Conservation (phyloP, 2,888 invertebrate genomes). For the Tetranychus piercei region DNA sequence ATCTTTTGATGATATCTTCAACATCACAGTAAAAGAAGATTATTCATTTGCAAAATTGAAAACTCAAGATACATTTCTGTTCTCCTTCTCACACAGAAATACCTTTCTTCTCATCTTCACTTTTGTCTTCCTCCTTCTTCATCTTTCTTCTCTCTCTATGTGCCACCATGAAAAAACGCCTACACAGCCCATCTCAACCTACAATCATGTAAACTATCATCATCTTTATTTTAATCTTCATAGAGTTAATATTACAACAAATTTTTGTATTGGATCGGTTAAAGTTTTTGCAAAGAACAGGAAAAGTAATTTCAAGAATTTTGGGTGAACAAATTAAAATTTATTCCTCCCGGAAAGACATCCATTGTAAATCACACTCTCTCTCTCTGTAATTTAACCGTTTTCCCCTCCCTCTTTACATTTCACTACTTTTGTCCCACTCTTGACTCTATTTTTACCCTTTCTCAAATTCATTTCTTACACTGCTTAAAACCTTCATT, state of each 20-base stretch:
- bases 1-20: neutral
- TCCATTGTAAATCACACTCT: neutral
- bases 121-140: neutral
- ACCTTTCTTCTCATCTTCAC: neutral
- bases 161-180: neutral
- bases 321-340: neutral
- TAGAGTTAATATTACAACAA: neutral
- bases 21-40: neutral
- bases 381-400: neutral
- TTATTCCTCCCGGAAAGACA: neutral
- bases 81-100: neutral
- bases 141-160: neutral
- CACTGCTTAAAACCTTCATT: neutral
- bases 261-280: neutral
- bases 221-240: neutral
- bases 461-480: neutral
- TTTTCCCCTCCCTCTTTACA: neutral
- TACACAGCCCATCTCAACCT: neutral
- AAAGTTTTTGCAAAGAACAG: neutral
- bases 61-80: neutral
- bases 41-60: neutral
- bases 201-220: neutral
- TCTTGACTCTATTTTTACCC: neutral
- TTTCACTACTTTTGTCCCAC: neutral
- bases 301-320: neutral